Percentiles rank a stretch among this genome's conserved stretches.
These are phyloP conservation scores for Platorchestia sp. DNA, from an alignment of 1,140 invertebrate species.

Conservation along the genomic window DNA sequence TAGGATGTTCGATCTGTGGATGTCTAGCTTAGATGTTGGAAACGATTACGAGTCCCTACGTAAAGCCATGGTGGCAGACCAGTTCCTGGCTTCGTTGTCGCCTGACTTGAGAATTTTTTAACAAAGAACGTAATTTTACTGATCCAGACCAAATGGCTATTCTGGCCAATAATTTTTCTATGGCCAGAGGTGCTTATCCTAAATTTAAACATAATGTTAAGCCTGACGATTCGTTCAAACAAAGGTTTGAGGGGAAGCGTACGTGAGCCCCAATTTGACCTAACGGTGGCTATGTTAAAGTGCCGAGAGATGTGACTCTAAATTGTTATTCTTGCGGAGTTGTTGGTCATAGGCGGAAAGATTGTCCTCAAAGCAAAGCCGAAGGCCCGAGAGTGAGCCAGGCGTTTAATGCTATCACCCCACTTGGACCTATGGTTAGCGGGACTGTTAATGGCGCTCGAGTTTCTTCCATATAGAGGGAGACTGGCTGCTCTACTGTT, in stretches of 20 bases:
- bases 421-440: not conserved
- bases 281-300: not conserved
- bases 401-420: not conserved
- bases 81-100: too few species aligned
- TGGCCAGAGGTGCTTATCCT: not conserved
- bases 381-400: not conserved
- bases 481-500: slow-evolving; percentile 55
- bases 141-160: too few species aligned
- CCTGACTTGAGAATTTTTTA: not conserved
- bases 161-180: not conserved
- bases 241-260: not conserved
- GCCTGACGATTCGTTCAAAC: not conserved
- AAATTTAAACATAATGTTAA: not conserved
- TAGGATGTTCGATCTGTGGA: not conserved
- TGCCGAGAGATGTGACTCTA: too few species aligned
- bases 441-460: slow-evolving; percentile 46
- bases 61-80: not conserved
- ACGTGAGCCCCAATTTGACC: not conserved
- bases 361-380: too few species aligned
- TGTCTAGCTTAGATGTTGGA: not conserved
- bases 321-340: not conserved
- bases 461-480: slow-evolving; percentile 50
- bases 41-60: too few species aligned
- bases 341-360: not conserved
- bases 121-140: not conserved